phyloP scores from a whole-genome alignment of 2,113 vertebrate genomes.

The Eonycteris spelaea region DNA sequence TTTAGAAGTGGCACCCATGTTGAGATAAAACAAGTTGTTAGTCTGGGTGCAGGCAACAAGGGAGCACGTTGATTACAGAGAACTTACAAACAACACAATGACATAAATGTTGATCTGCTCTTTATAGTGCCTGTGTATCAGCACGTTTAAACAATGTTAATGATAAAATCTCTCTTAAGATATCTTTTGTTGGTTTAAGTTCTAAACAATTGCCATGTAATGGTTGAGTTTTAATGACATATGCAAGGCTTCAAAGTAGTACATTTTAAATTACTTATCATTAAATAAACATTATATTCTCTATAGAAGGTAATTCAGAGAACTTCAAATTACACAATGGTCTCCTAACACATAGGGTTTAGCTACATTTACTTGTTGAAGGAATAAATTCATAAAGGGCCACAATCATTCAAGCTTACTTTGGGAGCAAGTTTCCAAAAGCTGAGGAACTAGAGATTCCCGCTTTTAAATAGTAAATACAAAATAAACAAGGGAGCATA shows the following conservation, averaged over 20 bases:
- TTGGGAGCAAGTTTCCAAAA: not conserved
- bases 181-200: not conserved
- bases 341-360: not conserved
- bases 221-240: not conserved
- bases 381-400: not conserved
- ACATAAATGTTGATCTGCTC: not conserved
- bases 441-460: not conserved
- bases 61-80: not conserved
- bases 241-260: not conserved
- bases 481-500: not conserved
- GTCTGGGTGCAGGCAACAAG: accelerated
- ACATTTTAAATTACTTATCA: not conserved
- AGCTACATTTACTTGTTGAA: not conserved
- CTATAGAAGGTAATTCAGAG: not conserved
- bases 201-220: not conserved
- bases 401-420: not conserved
- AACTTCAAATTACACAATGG: not conserved
- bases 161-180: not conserved
- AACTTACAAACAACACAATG: not conserved
- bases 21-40: not conserved
- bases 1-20: not conserved
- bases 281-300: not conserved
- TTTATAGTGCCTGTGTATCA: not conserved
- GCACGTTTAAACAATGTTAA: not conserved
- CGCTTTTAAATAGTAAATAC: not conserved